These are phyloP conservation scores for Philhelius pedissequus DNA, from an alignment of 2,888 invertebrate genomes.

Conservation along the genomic window DNA sequence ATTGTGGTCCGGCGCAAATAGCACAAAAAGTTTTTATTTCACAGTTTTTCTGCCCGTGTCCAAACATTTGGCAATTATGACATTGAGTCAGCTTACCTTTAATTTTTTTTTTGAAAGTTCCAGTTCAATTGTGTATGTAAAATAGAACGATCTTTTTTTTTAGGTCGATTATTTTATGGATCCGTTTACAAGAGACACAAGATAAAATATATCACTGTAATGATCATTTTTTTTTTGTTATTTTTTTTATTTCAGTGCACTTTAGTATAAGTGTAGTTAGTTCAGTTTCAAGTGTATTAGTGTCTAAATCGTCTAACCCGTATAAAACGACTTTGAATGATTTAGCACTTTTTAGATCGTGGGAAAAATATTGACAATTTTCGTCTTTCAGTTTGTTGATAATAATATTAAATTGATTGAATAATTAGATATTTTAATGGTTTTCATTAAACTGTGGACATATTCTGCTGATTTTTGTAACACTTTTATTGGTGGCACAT, in stretches of 20 bases:
- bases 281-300: slow-evolving; percentile 32
- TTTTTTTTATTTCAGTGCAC: slow-evolving; percentile 51
- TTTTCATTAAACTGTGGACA: too few relatives aligned
- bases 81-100: not conserved
- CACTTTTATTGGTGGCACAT: too few relatives aligned
- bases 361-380: slow-evolving; percentile 36
- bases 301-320: slow-evolving; percentile 43
- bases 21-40: not conserved
- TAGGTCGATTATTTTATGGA: slow-evolving; percentile 3
- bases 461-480: too few relatives aligned
- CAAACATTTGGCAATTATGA: not conserved
- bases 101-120: not conserved
- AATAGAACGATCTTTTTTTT: slow-evolving; percentile 29
- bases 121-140: slow-evolving; percentile 35
- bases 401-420: not conserved
- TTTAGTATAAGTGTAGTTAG: slow-evolving; percentile 33
- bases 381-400: not conserved
- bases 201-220: slow-evolving; percentile 12
- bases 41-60: not conserved
- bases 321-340: slow-evolving; percentile 50
- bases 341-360: slow-evolving; percentile 22
- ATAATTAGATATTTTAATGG: too few relatives aligned
- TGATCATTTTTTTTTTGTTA: slow-evolving; percentile 37
- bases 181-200: slow-evolving; percentile 8
- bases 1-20: not conserved